Base-by-base conservation (phyloP, 2,113 vertebrate species). In the Pontoporia blainvillei region DNA sequence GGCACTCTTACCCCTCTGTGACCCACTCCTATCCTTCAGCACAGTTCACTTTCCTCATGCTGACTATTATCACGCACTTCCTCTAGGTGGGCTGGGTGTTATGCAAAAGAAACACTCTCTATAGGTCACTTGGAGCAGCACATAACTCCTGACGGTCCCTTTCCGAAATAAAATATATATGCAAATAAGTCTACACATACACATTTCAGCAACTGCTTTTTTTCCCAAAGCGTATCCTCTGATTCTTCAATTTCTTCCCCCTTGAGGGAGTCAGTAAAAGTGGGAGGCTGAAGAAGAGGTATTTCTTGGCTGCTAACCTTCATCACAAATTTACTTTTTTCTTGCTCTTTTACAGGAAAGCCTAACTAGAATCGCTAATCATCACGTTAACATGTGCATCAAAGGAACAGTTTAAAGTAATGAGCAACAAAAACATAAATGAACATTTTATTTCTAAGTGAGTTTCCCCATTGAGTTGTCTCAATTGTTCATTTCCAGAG, bases 371-470 rank as follows among this genome's bases (percentile, higher is more conserved):
- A 64, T 92, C 5, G 64, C 44, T 84, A 44, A 36, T 90, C 84
- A 64, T 12, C 67, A 93, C 29, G 83, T 86, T 84, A 46, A 66
- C 71, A n/a, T 96, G 73, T 89, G 46, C 15, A 31, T 34, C 4
- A 39, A 85, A 86, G 59, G 75, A 75, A 94, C 62, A 86, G 73
- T 64, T 85, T 7, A 83, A 96, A 79, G 36, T 95, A 79, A 86
- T 20, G 6, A 92, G 91, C 36, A 66, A 75, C 83, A 95, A 97
- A 98, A 97, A 90, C 54, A 81, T 20, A 17, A 69, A 64, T 73
- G 82, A 86, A 14, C n/a, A 31, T 96, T 90, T 94, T 79, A 66
- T 79, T 67, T 90, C 52, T 44, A 39, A 92, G 61, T 27, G 7
- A 2, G 64, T 69, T 92, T 82, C 54, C 90, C 67, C 59, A 12